Percentiles rank a stretch among this genome's conserved stretches.
Evolutionary conservation across 2,888 invertebrate genomes (phyloP).

Genomic region (Agrochola lota): DNA sequence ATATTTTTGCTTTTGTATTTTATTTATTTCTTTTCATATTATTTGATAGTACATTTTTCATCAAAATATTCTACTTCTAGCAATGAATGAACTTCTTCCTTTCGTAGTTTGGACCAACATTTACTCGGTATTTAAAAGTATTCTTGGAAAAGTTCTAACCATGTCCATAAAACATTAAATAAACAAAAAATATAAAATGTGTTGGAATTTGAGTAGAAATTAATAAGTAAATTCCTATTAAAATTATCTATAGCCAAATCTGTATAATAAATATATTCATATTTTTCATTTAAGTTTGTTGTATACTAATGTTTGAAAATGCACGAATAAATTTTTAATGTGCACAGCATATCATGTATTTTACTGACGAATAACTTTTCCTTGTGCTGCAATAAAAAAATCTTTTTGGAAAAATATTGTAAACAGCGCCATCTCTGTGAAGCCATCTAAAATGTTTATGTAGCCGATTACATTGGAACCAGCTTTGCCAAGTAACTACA

Average conservation of each 20-base stretch:
- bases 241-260: not conserved
- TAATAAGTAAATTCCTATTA: not conserved
- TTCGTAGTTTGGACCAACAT: not conserved
- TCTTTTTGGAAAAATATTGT: no score
- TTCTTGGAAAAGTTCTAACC: not conserved
- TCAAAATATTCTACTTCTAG: not conserved
- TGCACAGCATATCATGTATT: not conserved
- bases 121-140: not conserved
- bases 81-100: not conserved
- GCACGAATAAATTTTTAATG: not conserved
- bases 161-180: not conserved
- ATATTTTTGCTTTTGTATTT: slow-evolving; percentile 56
- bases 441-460: not conserved
- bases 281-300: not conserved
- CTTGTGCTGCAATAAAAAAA: no score
- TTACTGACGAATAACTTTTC: no score
- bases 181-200: not conserved
- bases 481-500: slow-evolving; percentile 12
- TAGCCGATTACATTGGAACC: not conserved
- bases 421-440: slow-evolving; percentile 63
- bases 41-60: not conserved
- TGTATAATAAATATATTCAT: not conserved
- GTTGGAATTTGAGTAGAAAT: not conserved
- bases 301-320: not conserved
- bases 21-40: not conserved